Conservation (phyloP, 2,888 invertebrate species). For the Xanthorhoe spadicearia region DNA sequence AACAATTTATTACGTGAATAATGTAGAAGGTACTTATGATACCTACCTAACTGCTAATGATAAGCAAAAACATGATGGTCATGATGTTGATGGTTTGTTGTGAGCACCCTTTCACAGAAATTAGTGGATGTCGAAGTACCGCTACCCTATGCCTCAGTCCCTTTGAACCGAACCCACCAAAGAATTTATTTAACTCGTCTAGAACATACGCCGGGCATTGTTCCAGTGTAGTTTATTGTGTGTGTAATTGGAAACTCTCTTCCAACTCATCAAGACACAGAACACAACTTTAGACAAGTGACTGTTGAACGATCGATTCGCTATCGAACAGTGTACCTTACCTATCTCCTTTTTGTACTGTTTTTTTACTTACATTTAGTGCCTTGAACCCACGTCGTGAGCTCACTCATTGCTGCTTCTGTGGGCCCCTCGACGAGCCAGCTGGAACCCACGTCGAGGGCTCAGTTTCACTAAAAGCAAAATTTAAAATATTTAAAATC, state of each 20-base stretch:
- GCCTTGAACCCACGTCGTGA: no score
- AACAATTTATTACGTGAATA: no score
- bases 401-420: no score
- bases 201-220: constrained; percentile 26
- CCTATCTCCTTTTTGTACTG: background rate
- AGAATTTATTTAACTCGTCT: constrained; percentile 16
- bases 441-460: no score
- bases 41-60: background rate
- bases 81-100: background rate
- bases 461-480: no score
- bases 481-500: no score
- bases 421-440: no score
- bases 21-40: no score
- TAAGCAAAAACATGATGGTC: background rate
- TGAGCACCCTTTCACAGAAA: background rate
- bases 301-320: constrained; percentile 1
- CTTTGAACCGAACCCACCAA: constrained; percentile 14
- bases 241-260: constrained; percentile 66
- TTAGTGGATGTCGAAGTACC: background rate
- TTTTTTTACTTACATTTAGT: no score
- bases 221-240: constrained; percentile 50
- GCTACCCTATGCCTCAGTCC: background rate
- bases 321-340: background rate
- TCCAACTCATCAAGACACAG: constrained; percentile 57
- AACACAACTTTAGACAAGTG: constrained; percentile 27